Base-by-base conservation (phyloP, 1,140 invertebrate species). In the Plectrocnemia conspersa region DNA sequence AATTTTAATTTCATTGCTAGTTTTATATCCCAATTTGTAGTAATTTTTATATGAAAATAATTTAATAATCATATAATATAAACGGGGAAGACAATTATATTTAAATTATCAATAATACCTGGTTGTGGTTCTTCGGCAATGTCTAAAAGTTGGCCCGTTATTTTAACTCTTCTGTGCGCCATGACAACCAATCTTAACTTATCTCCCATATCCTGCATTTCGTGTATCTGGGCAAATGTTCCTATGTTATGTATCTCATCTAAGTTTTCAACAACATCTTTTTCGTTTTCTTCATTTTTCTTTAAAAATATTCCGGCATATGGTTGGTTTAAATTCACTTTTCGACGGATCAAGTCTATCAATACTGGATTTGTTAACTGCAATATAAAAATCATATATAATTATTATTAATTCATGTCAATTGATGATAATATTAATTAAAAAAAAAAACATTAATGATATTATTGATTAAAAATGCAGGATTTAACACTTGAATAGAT, bases 251-350 rank as follows among this genome's bases (percentile, higher is more conserved):
- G 91, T 19, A 99, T 77, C 52, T 99, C 94, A 67, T 88, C 79
- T 23, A 98, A 64, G 62, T 78, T 87, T 35, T 85, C 78, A 6
- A 98, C 87, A 29, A 96, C 78, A 69, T 98, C 93, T n/a, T 81
- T 77, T 62, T 93, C 88, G 70, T 92, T 89, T 63, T 89, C 89
- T 67, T 93, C 89, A 69, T 86, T 84, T 69, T 88, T 95, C 66
- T 97, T 97, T 59, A 99, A 77, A 71, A 99, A 99, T 11, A 99
- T 87, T 25, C 97, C 97, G 61, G 93, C 88, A 70, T 99, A 99
- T 0, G 97, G 97, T 67, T 97, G 93, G 71, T 95, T 96, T 4
- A 98, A 68, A 70, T 89, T 89, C 0, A 99, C 91, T 78, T 98
- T 98, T 61, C 93, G 81, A 73, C 92, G 79, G 52, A 99, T 82